Conservation (phyloP, 2,888 invertebrate species). For the Chymomyza caudatula region DNA sequence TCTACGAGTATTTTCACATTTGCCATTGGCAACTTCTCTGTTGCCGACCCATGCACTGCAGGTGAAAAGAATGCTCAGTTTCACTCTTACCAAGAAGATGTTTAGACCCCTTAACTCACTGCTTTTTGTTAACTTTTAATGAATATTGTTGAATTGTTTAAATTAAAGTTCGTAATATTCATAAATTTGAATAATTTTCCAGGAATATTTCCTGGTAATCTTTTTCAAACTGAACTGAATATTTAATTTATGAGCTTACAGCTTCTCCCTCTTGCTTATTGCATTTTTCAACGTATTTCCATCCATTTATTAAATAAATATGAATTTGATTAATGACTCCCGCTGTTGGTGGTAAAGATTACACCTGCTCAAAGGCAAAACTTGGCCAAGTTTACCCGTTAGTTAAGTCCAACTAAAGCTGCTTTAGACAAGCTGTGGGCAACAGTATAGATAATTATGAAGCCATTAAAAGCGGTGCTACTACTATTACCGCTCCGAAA, state of each 20-base stretch:
- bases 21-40: too few relatives aligned
- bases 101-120: too few relatives aligned
- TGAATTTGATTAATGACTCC: not conserved
- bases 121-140: too few relatives aligned
- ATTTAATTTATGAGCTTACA: constrained; percentile 19
- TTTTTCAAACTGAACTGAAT: not conserved
- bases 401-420: constrained; percentile 1
- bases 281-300: constrained; percentile 14
- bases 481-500: not conserved
- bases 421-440: not conserved
- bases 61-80: too few relatives aligned
- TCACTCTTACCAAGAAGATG: too few relatives aligned
- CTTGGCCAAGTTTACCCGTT: constrained; percentile 4
- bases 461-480: constrained; percentile 18
- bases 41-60: too few relatives aligned
- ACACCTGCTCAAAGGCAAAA: constrained; percentile 3
- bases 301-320: not conserved
- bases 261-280: constrained; percentile 17
- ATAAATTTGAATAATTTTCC: too few relatives aligned
- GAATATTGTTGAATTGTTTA: too few relatives aligned
- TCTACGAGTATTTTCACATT: too few relatives aligned
- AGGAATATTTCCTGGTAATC: too few relatives aligned
- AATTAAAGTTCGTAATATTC: too few relatives aligned
- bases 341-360: constrained; percentile 6
- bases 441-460: constrained; percentile 45